phyloP scores from a whole-genome alignment of 2,797 vertebrate species.

The Acanthurus leucopareius region DNA sequence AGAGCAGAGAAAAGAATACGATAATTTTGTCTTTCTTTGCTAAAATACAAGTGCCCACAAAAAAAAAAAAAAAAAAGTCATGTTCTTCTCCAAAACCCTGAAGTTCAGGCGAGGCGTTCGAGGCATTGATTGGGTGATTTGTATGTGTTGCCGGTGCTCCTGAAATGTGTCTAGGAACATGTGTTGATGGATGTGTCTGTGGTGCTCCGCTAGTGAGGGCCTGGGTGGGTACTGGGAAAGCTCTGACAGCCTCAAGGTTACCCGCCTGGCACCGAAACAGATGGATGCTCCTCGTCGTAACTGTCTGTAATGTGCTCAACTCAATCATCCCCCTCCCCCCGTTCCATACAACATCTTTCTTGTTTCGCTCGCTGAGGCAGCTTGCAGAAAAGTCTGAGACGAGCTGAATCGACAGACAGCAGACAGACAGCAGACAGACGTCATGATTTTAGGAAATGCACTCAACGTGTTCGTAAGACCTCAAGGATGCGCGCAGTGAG shows the following conservation, averaged over 20 bases:
- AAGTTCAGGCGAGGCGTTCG: conserved; percentile 26
- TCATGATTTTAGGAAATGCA: conserved; percentile 19
- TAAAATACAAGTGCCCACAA: background rate
- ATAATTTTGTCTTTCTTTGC: background rate
- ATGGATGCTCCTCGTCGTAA: conserved; percentile 78
- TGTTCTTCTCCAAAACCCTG: conserved; percentile 31
- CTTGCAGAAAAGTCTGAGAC: conserved; percentile 41
- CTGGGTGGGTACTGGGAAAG: conserved; percentile 64
- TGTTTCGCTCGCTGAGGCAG: conserved; percentile 23
- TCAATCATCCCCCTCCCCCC: conserved; percentile 71
- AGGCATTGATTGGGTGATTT: conserved; percentile 81
- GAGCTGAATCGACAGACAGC: conserved; percentile 32
- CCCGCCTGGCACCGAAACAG: conserved; percentile 72
- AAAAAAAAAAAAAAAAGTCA: background rate
- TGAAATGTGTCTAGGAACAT: conserved; percentile 74
- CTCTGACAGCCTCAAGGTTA: conserved; percentile 83
- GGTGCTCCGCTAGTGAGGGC: conserved; percentile 61
- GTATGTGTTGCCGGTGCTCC: conserved; percentile 71
- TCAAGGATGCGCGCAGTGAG: background rate
- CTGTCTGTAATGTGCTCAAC: conserved; percentile 79
- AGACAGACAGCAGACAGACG: background rate
- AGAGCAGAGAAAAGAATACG: background rate
- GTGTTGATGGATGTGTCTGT: conserved; percentile 81
- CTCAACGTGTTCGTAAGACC: background rate
- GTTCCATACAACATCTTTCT: conserved; percentile 53